Base-by-base conservation (phyloP, 2,797 vertebrate species). In the Myotis findleyi region DNA sequence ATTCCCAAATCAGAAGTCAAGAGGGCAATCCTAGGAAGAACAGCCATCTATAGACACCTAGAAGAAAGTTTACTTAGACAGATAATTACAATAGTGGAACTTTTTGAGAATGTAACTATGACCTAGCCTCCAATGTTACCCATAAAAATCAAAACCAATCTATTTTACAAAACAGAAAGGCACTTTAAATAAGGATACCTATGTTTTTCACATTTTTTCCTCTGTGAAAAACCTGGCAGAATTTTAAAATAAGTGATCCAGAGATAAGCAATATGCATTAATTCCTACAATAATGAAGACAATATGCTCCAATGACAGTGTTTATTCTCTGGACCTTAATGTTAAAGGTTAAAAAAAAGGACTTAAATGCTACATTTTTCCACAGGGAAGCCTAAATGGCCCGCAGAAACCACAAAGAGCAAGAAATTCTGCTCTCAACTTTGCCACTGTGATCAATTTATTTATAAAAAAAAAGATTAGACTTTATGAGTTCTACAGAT, bases 1-100 rank as follows among this genome's bases (percentile, higher is more conserved):
- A 97, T 94, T 97, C 93, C 76, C 92, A 93, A 94, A 93, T 89
- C 87, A 89, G 91, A 94, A 96, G 94, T 96, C 84, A 93, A 93
- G 85, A 95, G 85, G 73, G 77, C 88, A 96, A 73, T 85, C 33
- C 16, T 55, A 71, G 76, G 55, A 94, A 95, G 18, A 9, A 85
- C 0, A 91, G 87, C 21, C 79, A 86, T 62, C 57, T 88, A 38
- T 2, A 95, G 49, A 94, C 38, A 76, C 41, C 18, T 13, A 11
- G 5, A 68, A 92, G 77, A 94, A 94, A 93, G 89, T 90, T 86
- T 64, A 23, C 66, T 41, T 47, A 82, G 75, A 87, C 38, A 93
- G 59, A 66, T 55, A 91, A 71, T 87, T 94, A 88, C 0, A 5
- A 77, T 0, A 86, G 30, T 25, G 33, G 41, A 92, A 79, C 68